These are phyloP conservation scores for Neodiprion pinetum DNA, from an alignment of 1,140 invertebrate genomes.

Conservation along the genomic window DNA sequence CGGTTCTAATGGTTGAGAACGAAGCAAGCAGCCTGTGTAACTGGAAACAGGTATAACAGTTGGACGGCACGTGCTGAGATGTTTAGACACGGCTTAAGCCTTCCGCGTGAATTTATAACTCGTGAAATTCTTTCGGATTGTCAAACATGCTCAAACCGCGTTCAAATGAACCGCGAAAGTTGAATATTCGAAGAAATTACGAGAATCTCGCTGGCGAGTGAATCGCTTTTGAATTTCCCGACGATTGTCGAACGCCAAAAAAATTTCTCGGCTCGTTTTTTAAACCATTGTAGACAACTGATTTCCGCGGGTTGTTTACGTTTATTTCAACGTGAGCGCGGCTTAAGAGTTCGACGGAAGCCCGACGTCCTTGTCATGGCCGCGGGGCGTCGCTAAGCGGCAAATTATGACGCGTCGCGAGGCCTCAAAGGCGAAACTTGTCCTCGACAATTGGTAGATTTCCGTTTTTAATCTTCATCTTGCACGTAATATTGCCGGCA, in stretches of 20 bases:
- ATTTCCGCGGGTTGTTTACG: background rate
- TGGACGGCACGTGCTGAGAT: background rate
- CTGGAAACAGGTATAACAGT: conserved; percentile 1
- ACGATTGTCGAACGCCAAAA: background rate
- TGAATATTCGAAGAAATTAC: background rate
- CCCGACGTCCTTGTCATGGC: conserved; percentile 4
- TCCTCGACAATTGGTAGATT: background rate
- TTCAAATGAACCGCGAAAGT: background rate
- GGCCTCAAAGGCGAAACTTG: background rate
- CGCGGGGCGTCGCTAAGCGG: background rate
- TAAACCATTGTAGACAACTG: background rate
- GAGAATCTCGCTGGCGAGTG: background rate
- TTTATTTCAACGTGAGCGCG: background rate
- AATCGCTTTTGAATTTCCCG: background rate
- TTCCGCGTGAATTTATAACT: background rate
- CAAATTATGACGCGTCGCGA: background rate
- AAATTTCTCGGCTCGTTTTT: background rate
- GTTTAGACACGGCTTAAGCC: background rate
- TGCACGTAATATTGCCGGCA: too few species aligned
- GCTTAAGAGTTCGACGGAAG: conserved; percentile 1
- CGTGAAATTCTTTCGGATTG: background rate
- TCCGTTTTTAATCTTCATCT: background rate
- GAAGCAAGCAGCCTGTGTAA: background rate
- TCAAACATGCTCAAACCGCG: too few species aligned
- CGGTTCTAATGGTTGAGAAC: too few species aligned